Evolutionary conservation across 1,140 invertebrate genomes (phyloP), one percentile per base, ranked within the genome.

Genomic region (Drosophila pandora): DNA sequence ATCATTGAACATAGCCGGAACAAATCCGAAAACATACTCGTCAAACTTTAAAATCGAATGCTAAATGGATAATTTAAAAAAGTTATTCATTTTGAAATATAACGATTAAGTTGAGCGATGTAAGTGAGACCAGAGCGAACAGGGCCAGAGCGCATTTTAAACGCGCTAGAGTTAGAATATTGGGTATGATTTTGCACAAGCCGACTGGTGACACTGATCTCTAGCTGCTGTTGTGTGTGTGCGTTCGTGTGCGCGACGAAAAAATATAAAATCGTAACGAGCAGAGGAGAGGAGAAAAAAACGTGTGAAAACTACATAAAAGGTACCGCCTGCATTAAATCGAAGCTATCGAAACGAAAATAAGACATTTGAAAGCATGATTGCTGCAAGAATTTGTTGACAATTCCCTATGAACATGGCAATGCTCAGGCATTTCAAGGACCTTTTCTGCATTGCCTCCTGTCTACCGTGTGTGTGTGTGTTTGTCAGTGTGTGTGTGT

Each of bases 211-310:
- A 47, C 43, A 47, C n/a, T 22, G 43, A 47, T 47, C 43, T 47
- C 43, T 47, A 47, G 43, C 43, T 47, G 43, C 43, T 47, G 43
- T 22, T 47, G 78, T 80, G 73, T 79, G 79, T 76, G 78, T 81
- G 75, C 68, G 76, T 81, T 77, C 76, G 82, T 65, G 82, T 82
- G 63, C 81, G 72, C 81, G 80, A 84, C 82, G 82, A 82, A 81
- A 85, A 81, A 88, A 73, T 87, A 75, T 87, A 87, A 87, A 76
- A 87, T 82, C 82, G 78, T 87, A 87, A 88, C 78, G 75, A 87
- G 73, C 82, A 53, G 82, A 69, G 49, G 79, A 83, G 65, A 83
- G 67, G 21, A 72, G 45, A 72, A 78, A 76, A 85, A 87, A 87
- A 88, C 83, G 83, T 87, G 82, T 88, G 82, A 76, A 87, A 88